These are phyloP conservation scores for Calephelis nemesis DNA, from an alignment of 1,140 invertebrate species.

Conservation along the genomic window DNA sequence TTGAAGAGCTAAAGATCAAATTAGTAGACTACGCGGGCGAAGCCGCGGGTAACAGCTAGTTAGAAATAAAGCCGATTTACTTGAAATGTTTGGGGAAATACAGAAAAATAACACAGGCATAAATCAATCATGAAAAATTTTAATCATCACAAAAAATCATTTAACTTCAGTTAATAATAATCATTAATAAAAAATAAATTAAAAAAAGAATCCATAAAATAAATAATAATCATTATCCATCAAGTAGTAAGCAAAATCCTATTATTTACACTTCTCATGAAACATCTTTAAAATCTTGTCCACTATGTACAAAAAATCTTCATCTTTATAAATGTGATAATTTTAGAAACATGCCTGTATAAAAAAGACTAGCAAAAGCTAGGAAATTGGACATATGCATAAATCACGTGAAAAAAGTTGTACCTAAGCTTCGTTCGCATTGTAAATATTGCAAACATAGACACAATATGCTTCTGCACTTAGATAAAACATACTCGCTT, in stretches of 20 bases:
- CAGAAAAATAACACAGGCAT: slow-evolving; percentile 18
- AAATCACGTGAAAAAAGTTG: slow-evolving; percentile 26
- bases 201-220: too few species aligned
- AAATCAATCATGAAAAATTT: slow-evolving; percentile 23
- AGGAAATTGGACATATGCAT: slow-evolving; percentile 24
- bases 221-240: too few species aligned
- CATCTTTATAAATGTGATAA: slow-evolving; percentile 27
- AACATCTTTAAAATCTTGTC: not conserved
- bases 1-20: too few species aligned
- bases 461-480: slow-evolving; percentile 28
- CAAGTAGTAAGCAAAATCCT: not conserved
- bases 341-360: too few species aligned
- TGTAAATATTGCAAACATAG: slow-evolving; percentile 26
- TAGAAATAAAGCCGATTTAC: slow-evolving; percentile 28
- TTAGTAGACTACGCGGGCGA: too few species aligned
- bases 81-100: slow-evolving; percentile 25
- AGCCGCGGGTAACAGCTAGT: too few species aligned
- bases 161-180: not conserved
- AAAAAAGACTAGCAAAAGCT: slow-evolving; percentile 22
- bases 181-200: too few species aligned
- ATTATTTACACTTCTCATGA: not conserved
- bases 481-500: not conserved
- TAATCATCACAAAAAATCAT: slow-evolving; percentile 18
- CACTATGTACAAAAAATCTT: slow-evolving; percentile 24
- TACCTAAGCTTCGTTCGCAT: slow-evolving; percentile 19